Evolutionary conservation across 2,888 invertebrate genomes (phyloP), one percentile per base, ranked within the genome.

Genomic region (Penaeus monodon): DNA sequence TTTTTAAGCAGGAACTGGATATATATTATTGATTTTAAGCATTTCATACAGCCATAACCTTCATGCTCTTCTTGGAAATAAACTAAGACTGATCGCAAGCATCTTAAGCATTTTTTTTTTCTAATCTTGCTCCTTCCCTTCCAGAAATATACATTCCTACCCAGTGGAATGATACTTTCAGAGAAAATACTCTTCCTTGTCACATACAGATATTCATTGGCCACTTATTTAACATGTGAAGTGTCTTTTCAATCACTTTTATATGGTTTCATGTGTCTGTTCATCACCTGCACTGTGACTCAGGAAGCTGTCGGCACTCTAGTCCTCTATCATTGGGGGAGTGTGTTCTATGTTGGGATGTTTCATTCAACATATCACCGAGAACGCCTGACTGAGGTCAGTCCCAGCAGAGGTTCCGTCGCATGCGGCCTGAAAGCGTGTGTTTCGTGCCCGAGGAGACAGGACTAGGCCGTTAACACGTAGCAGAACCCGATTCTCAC

Each of bases 1-100:
- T 86, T 86, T 80, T 86, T 68, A 86, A 86, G 86, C 86, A 86
- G 82, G 86, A 81, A 82, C 78, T 81, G 86, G 82, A 82, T 86
- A 86, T 80, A 85, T 83, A 57, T 57, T 73, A 76, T 80, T 80
- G 78, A 74, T 80, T 85, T 85, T 49, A 85, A 85, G 85, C 79
- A 85, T 85, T 85, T 70, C 79, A 85, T 80, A 74, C 73, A 57
- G 73, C 74, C 66, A 85, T 80, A 84, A 84, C 84, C 57, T 64
- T 80, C 44, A 77, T 77, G 65, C 70, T 86, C 81, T 68, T 80
- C 77, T 77, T 77, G 27, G 57, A 85, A 84, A 85, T 85, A 66
- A 85, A 85, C 70, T 86, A 82, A 44, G 74, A 82, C 63, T 82
- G 77, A 82, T 81, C 76, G 77, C 82, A 86, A 86, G 85, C 85